A percentile compares a stretch with the other conserved stretches of the same genome.
Conservation (phyloP, 2,113 vertebrate genomes). For the Procavia capensis region DNA sequence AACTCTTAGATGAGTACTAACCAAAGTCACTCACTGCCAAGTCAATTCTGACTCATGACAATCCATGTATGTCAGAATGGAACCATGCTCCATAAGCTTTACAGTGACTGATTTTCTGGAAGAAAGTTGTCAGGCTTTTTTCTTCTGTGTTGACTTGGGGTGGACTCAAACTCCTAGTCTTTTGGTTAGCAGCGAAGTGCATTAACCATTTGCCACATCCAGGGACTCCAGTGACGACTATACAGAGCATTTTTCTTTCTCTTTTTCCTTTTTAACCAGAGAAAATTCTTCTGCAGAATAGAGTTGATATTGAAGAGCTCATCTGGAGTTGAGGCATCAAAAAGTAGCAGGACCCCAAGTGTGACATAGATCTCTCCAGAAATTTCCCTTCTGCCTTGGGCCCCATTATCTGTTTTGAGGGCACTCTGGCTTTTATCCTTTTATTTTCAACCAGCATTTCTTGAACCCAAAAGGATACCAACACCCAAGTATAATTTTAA, state of each 20-base stretch:
- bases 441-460: slow-evolving; percentile 47
- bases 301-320: neutral
- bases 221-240: neutral
- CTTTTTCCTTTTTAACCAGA: slow-evolving; percentile 41
- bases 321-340: slow-evolving; percentile 31
- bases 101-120: neutral
- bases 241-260: neutral
- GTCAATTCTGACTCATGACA: neutral
- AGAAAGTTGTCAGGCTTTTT: neutral
- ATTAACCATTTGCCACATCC: neutral
- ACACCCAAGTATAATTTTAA: slow-evolving; percentile 59
- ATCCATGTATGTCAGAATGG: neutral
- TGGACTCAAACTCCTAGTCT: neutral
- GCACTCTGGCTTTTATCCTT: neutral
- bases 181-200: neutral
- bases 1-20: neutral
- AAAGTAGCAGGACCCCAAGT: slow-evolving; percentile 32
- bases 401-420: slow-evolving; percentile 56
- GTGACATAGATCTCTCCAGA: slow-evolving; percentile 42
- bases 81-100: neutral
- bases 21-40: neutral
- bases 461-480: slow-evolving; percentile 25
- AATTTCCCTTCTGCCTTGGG: neutral
- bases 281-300: slow-evolving; percentile 32
- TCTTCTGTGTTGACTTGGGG: neutral